phyloP scores from a whole-genome alignment of 2,888 invertebrate genomes.

The Molorchus minor region DNA sequence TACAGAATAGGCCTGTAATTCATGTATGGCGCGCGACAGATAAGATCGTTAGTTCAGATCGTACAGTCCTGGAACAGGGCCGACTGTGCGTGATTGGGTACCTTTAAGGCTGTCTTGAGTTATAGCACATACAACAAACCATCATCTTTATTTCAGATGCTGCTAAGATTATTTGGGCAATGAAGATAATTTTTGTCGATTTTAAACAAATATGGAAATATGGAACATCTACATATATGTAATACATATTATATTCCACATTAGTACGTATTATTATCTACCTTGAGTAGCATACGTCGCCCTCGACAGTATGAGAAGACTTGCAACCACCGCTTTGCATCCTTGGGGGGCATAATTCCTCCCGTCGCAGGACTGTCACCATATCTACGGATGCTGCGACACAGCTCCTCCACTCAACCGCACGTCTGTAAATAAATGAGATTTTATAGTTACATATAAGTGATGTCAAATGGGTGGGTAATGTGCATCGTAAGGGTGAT shows the following conservation, averaged over 20 bases:
- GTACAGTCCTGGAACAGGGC: too few relatives aligned
- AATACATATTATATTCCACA: background rate
- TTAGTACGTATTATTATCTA: slow-evolving; percentile 18
- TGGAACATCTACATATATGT: background rate
- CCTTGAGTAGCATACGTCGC: slow-evolving; percentile 41
- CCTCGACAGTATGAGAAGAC: slow-evolving; percentile 40
- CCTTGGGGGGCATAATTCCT: slow-evolving; percentile 10
- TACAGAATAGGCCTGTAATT: too few relatives aligned
- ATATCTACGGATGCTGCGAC: slow-evolving; percentile 16
- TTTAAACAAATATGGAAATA: background rate
- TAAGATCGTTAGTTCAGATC: too few relatives aligned
- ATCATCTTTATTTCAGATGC: background rate
- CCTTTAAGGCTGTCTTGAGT: too few relatives aligned
- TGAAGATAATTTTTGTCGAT: background rate
- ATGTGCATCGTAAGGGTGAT: too few relatives aligned
- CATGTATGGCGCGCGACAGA: too few relatives aligned
- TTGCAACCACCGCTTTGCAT: slow-evolving; percentile 36
- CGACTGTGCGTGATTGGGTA: too few relatives aligned
- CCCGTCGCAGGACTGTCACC: slow-evolving; percentile 26
- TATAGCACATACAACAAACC: too few relatives aligned
- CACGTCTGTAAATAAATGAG: background rate
- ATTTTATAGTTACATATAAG: background rate
- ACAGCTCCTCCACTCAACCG: background rate
- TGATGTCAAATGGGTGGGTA: too few relatives aligned
- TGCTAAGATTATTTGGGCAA: background rate